Conservation (phyloP, 2,113 vertebrate species). For the Mormyrus iriodes region DNA sequence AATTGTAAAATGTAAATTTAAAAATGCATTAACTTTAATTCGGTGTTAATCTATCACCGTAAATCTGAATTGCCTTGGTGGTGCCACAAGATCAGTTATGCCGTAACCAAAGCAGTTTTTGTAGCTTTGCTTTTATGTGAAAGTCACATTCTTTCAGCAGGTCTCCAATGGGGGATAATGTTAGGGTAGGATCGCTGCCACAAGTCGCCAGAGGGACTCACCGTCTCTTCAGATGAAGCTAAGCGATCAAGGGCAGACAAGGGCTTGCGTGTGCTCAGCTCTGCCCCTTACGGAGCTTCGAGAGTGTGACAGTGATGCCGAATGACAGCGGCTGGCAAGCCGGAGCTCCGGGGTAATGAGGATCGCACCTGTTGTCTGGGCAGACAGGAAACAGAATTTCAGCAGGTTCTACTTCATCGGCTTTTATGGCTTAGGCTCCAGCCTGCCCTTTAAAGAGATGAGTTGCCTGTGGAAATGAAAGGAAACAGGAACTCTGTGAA, state of each 20-base stretch:
- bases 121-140: not conserved
- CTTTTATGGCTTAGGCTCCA: not conserved
- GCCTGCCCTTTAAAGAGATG: not conserved
- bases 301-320: not conserved
- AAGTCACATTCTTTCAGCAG: not conserved
- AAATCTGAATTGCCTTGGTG: not conserved
- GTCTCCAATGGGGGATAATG: not conserved
- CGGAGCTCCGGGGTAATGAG: not conserved
- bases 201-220: not conserved
- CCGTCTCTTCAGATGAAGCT: not conserved
- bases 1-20: not conserved
- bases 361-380: not conserved
- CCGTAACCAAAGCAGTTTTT: not conserved
- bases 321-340: not conserved
- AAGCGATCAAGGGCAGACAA: not conserved
- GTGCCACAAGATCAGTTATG: not conserved
- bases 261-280: not conserved
- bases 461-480: not conserved
- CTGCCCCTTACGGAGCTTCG: not conserved
- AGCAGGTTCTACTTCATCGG: conserved; percentile 1
- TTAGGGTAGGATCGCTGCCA: not conserved
- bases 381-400: not conserved
- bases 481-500: not conserved
- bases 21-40: not conserved
- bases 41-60: not conserved